Evolutionary conservation across 2,113 vertebrate genomes (phyloP).

Genomic region (Climacteris rufus): DNA sequence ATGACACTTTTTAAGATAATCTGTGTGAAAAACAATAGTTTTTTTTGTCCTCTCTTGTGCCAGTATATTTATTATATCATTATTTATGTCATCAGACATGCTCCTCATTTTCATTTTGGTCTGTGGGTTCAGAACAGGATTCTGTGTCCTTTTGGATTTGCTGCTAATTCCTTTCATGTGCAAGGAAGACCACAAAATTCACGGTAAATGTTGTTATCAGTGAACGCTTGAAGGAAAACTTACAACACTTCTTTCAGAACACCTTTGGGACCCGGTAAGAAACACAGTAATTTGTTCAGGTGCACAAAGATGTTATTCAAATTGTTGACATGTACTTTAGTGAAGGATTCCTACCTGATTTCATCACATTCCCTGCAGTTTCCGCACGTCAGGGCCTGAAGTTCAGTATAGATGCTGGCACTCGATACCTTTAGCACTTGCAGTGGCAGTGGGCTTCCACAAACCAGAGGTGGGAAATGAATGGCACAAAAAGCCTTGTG

Average conservation of each 20-base stretch:
- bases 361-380: background rate
- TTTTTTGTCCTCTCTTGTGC: background rate
- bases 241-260: background rate
- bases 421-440: background rate
- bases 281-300: background rate
- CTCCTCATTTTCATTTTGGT: background rate
- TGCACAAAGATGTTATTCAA: background rate
- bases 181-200: background rate
- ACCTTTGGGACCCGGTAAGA: background rate
- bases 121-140: background rate
- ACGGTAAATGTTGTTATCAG: background rate
- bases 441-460: background rate
- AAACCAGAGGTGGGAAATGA: background rate
- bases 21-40: background rate
- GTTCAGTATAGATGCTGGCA: background rate
- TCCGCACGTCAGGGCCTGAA: background rate
- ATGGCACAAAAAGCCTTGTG: background rate
- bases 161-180: background rate
- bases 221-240: background rate
- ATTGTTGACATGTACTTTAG: background rate
- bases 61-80: background rate
- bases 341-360: background rate
- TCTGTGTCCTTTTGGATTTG: background rate
- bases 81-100: background rate
- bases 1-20: background rate